These are phyloP conservation scores for Melieria crassipennis DNA, from an alignment of 2,888 invertebrate species.

Conservation along the genomic window DNA sequence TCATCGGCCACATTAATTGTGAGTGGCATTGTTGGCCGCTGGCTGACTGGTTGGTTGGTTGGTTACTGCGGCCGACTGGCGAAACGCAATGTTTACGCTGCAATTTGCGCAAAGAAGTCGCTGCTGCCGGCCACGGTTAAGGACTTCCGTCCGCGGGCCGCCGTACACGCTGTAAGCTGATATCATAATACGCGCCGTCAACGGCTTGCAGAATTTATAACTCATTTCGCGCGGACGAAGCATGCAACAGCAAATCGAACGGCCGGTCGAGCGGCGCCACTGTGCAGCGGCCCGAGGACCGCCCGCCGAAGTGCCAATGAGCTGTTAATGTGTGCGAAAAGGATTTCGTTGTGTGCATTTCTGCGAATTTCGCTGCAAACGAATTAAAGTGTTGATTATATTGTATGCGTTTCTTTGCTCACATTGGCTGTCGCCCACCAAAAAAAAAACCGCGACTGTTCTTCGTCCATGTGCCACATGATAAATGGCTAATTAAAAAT, in stretches of 20 bases:
- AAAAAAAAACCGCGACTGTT: no score
- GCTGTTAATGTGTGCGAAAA: slow-evolving; percentile 56
- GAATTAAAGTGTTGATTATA: no score
- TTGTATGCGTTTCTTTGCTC: no score
- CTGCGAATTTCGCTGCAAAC: no score
- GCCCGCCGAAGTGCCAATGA: slow-evolving; percentile 61
- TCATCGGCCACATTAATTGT: slow-evolving; percentile 61
- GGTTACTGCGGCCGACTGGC: slow-evolving; percentile 7
- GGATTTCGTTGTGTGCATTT: background rate
- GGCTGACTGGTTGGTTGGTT: slow-evolving; percentile 15
- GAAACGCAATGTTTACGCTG: no score
- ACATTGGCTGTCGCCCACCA: no score
- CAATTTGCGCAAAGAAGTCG: no score
- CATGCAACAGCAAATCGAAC: background rate
- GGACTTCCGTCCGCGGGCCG: slow-evolving; percentile 34
- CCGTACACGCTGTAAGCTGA: slow-evolving; percentile 61
- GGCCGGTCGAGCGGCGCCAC: slow-evolving; percentile 3
- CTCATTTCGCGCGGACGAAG: slow-evolving; percentile 54
- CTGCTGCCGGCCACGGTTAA: background rate
- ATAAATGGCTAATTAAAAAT: no score
- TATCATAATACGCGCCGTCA: slow-evolving; percentile 64
- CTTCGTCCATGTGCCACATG: no score
- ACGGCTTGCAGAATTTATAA: slow-evolving; percentile 64
- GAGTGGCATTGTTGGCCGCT: slow-evolving; percentile 28
- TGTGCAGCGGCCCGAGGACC: slow-evolving; percentile 42